Conservation (phyloP, 2,888 invertebrate species). For the Tinea pellionella region DNA sequence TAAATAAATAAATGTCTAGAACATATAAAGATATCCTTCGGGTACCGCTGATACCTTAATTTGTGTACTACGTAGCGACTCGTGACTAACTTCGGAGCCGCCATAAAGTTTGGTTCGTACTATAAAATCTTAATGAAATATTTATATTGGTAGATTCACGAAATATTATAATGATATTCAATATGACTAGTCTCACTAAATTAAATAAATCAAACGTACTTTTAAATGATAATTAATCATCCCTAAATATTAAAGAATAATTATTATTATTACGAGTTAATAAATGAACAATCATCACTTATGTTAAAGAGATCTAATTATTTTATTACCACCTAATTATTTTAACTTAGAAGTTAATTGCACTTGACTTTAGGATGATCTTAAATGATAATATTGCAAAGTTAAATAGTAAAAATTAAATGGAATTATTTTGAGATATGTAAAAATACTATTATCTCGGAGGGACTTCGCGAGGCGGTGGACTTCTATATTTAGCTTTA, state of each 20-base stretch:
- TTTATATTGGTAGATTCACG: background rate
- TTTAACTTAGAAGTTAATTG: constrained; percentile 10
- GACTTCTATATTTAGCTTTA: constrained; percentile 79
- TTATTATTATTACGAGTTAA: constrained; percentile 7
- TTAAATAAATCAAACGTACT: background rate
- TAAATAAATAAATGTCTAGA: no score
- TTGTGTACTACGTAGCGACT: no score
- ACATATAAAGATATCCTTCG: no score
- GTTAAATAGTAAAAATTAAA: background rate
- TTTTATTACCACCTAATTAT: constrained; percentile 3
- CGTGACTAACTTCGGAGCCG: no score
- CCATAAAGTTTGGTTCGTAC: no score
- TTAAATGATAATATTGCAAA: background rate
- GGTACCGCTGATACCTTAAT: no score
- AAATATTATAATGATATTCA: constrained; percentile 18
- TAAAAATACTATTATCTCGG: constrained; percentile 55
- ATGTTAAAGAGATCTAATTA: constrained; percentile 14
- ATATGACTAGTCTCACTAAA: constrained; percentile 47
- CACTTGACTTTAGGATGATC: constrained; percentile 11
- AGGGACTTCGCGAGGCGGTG: constrained; percentile 72
- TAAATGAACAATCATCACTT: background rate
- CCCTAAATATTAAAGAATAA: background rate
- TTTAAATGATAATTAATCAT: background rate
- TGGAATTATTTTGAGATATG: background rate
- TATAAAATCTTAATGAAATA: no score